A percentile compares a stretch with the other conserved stretches of the same genome.
phyloP scores from a whole-genome alignment of 2,888 invertebrate species.

The Spodoptera picta region DNA sequence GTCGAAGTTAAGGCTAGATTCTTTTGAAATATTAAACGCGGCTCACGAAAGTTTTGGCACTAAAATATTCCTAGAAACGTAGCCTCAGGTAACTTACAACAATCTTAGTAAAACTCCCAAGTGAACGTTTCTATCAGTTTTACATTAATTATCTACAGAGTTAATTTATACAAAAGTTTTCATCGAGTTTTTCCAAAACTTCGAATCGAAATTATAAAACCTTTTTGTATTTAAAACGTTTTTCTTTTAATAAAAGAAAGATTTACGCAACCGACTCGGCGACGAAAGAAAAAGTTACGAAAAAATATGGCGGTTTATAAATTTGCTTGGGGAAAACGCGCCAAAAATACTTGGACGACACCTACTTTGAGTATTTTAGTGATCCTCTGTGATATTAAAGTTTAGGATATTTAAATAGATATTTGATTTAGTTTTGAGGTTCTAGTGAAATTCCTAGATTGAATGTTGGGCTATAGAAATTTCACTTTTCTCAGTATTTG shows the following conservation, averaged over 20 bases:
- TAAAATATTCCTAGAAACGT: slow-evolving; percentile 11
- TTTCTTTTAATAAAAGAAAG: neutral
- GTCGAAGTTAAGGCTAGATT: neutral
- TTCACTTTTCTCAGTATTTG: too few relatives aligned
- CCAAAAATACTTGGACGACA: too few relatives aligned
- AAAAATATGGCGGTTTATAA: too few relatives aligned
- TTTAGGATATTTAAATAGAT: too few relatives aligned
- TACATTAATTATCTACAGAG: slow-evolving; percentile 4
- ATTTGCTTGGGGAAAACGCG: too few relatives aligned
- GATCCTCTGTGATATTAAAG: too few relatives aligned
- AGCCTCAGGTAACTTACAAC: slow-evolving; percentile 1
- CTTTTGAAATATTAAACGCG: neutral
- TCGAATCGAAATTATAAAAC: slow-evolving; percentile 2
- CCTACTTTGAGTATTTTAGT: too few relatives aligned
- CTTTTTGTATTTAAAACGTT: slow-evolving; percentile 5
- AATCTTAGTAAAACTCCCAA: slow-evolving; percentile 4
- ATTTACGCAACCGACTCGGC: too few relatives aligned
- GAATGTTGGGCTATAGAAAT: too few relatives aligned
- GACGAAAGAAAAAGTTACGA: too few relatives aligned
- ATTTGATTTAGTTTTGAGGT: too few relatives aligned
- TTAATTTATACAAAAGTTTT: slow-evolving; percentile 25
- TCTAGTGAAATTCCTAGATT: too few relatives aligned
- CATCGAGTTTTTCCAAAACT: slow-evolving; percentile 7
- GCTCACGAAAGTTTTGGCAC: slow-evolving; percentile 1
- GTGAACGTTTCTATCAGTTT: slow-evolving; percentile 16